Percentiles rank a stretch among this genome's conserved stretches.
These are phyloP conservation scores for Oxyura jamaicensis DNA, from an alignment of 2,113 vertebrate species.

Conservation along the genomic window DNA sequence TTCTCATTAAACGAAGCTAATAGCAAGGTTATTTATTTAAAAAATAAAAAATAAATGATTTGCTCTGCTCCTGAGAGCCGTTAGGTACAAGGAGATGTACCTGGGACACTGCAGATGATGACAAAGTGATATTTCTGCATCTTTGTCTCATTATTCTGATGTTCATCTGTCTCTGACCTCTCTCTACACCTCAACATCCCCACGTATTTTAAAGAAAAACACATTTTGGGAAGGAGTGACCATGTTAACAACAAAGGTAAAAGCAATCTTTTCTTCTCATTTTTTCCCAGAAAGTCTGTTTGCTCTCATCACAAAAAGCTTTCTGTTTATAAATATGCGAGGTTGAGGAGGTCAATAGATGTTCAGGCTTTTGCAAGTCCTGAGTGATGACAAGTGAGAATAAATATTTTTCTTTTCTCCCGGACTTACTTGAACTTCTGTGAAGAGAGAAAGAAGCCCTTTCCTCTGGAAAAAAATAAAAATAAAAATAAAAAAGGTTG, in stretches of 20 bases:
- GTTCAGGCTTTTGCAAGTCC: neutral
- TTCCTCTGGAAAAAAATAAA: neutral
- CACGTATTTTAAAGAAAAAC: neutral
- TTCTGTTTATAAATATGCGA: neutral
- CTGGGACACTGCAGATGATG: neutral
- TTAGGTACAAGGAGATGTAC: neutral
- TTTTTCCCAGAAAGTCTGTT: neutral
- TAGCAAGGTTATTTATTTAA: fast-evolving
- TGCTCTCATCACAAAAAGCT: neutral
- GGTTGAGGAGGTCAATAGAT: neutral
- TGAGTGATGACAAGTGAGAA: neutral
- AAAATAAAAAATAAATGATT: neutral
- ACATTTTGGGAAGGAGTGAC: neutral
- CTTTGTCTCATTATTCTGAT: neutral
- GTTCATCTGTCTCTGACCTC: neutral
- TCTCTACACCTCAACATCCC: neutral
- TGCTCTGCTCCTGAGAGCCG: neutral
- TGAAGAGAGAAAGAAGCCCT: neutral
- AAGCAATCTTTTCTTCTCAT: neutral
- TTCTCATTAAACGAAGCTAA: neutral
- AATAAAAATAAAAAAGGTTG: neutral
- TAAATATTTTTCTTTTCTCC: neutral
- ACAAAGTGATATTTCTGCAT: neutral
- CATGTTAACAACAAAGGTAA: neutral
- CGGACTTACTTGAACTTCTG: neutral